Evolutionary conservation across 2,888 invertebrate genomes (phyloP).

Genomic region (Chironomus tentans): DNA sequence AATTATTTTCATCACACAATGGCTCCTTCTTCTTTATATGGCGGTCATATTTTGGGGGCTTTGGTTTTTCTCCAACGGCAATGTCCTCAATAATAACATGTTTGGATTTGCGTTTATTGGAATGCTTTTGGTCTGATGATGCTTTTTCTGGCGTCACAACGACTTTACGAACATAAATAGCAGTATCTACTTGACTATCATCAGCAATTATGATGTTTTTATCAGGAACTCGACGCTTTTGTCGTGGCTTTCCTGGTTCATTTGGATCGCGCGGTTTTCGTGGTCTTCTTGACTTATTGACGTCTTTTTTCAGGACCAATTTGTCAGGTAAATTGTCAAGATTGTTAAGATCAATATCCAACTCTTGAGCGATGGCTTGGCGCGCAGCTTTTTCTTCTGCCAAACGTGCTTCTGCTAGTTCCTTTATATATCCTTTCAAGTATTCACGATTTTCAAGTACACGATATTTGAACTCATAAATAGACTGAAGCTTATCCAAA

Average conservation of each 20-base stretch:
- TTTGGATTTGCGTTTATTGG: slow-evolving; percentile 15
- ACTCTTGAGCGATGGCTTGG: not conserved
- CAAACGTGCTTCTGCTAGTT: not conserved
- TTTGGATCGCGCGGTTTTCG: slow-evolving; percentile 9
- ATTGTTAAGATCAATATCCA: slow-evolving; percentile 15
- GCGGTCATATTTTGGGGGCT: not conserved
- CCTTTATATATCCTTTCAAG: not conserved
- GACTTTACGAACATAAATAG: slow-evolving; percentile 5
- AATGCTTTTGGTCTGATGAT: slow-evolving; percentile 7
- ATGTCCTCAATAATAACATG: slow-evolving; percentile 20
- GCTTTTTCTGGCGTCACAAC: not conserved
- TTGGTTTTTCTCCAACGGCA: not conserved
- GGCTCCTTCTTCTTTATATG: not conserved
- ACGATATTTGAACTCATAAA: slow-evolving; percentile 19
- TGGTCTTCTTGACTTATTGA: not conserved
- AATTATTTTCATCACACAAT: not conserved
- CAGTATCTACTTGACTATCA: slow-evolving; percentile 16
- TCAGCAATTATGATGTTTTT: slow-evolving; percentile 17
- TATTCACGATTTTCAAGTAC: slow-evolving; percentile 10
- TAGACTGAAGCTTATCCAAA: slow-evolving; percentile 13
- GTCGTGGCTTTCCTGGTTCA: not conserved
- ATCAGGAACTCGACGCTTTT: not conserved
- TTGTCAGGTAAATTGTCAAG: slow-evolving; percentile 12
- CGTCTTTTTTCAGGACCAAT: not conserved
- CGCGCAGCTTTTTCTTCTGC: slow-evolving; percentile 12